Evolutionary conservation across 2,797 vertebrate genomes (phyloP).

Genomic region (Ctenochaetus hawaiiensis): DNA sequence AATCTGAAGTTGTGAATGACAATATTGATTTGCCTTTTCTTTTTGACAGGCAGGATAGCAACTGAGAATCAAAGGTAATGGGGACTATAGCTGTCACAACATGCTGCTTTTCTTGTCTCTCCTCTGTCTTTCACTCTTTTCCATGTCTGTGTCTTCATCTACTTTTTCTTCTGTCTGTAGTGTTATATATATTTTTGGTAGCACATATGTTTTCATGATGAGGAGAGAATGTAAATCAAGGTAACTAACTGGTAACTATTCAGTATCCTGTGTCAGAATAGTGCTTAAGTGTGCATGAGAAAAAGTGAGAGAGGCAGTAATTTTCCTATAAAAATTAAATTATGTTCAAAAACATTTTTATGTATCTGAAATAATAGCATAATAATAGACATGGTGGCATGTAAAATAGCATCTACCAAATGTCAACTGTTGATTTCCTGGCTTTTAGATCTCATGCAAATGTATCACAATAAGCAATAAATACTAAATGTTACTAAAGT

Average conservation of each 20-base stretch:
- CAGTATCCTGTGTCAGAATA: slow-evolving; percentile 14
- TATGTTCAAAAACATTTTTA: neutral
- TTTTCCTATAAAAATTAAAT: slow-evolving; percentile 3
- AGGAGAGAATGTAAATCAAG: neutral
- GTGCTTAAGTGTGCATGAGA: slow-evolving; percentile 1
- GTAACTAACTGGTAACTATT: neutral
- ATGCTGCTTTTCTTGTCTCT: slow-evolving; percentile 42
- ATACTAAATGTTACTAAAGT: slow-evolving; percentile 43
- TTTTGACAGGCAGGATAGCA: slow-evolving; percentile 76
- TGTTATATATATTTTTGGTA: slow-evolving; percentile 49
- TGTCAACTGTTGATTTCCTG: neutral
- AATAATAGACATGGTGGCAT: neutral
- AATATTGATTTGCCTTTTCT: slow-evolving; percentile 86
- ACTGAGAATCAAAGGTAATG: slow-evolving; percentile 73
- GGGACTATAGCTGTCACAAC: slow-evolving; percentile 67
- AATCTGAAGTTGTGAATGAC: slow-evolving; percentile 88
- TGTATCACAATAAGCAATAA: slow-evolving; percentile 37
- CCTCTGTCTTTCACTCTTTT: slow-evolving; percentile 36
- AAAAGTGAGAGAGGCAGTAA: neutral
- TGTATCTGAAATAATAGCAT: slow-evolving; percentile 1
- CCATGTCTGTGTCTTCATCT: slow-evolving; percentile 20
- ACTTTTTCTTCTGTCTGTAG: slow-evolving; percentile 17
- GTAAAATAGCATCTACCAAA: slow-evolving; percentile 10
- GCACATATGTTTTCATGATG: slow-evolving; percentile 46
- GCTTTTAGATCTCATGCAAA: slow-evolving; percentile 4